These are phyloP conservation scores for Gorsachius magnificus DNA, from an alignment of 2,797 vertebrate genomes.

Conservation along the genomic window DNA sequence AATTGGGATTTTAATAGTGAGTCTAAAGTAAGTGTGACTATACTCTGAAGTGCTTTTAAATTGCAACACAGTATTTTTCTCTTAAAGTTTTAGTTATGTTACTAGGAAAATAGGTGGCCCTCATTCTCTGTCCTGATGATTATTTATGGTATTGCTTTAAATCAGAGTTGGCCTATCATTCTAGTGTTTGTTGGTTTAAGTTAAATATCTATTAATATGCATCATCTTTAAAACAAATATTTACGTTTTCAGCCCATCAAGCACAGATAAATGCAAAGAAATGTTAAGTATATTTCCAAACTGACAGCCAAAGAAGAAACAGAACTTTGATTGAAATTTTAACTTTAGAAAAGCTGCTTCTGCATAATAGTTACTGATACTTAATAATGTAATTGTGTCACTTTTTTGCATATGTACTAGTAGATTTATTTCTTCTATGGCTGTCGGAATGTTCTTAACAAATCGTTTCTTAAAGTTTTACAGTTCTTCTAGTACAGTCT, in stretches of 20 bases:
- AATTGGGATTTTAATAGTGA: accelerated
- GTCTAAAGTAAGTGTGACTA: neutral
- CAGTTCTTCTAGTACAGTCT: neutral
- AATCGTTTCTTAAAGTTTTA: neutral
- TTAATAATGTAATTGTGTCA: neutral
- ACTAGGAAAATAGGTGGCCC: neutral
- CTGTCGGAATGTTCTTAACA: neutral
- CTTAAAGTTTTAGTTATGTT: neutral
- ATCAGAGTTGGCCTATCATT: neutral
- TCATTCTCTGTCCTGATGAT: neutral
- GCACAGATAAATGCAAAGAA: neutral
- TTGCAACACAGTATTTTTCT: neutral
- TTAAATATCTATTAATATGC: conserved; percentile 6
- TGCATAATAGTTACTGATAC: neutral
- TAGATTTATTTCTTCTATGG: neutral
- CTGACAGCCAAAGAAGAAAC: neutral
- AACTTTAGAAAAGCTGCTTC: neutral
- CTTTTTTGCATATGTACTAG: neutral
- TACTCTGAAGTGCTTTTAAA: neutral
- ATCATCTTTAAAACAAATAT: conserved; percentile 10
- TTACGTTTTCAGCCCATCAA: neutral
- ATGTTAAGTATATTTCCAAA: neutral
- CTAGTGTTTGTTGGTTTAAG: neutral
- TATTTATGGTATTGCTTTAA: neutral
- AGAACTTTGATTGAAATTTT: neutral